phyloP scores from a whole-genome alignment of 2,888 invertebrate species.

The Drosophila merina region DNA sequence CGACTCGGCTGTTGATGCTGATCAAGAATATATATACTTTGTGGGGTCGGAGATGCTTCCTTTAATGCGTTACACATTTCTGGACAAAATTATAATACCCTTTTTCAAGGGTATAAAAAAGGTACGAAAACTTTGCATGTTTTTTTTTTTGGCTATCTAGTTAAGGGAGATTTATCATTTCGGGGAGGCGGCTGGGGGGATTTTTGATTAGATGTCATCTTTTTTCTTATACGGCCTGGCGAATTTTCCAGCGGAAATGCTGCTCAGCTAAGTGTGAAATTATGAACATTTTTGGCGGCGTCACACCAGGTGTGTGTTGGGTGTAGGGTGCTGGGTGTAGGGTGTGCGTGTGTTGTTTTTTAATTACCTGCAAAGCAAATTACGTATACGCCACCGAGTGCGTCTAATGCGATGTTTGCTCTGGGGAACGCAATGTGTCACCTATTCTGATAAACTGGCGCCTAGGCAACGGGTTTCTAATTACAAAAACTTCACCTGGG shows the following conservation, averaged over 20 bases:
- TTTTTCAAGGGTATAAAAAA: no score
- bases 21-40: no score
- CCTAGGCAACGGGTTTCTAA: background rate
- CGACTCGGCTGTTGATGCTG: no score
- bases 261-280: conserved; percentile 64
- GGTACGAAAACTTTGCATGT: conserved; percentile 42
- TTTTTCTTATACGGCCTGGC: conserved; percentile 1
- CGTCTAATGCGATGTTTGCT: conserved; percentile 29
- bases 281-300: conserved; percentile 49
- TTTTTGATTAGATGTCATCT: conserved; percentile 55
- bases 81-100: no score
- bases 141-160: conserved; percentile 30
- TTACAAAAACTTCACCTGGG: background rate
- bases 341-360: conserved; percentile 42
- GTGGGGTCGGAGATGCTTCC: no score
- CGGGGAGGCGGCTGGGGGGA: background rate
- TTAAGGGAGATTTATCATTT: background rate
- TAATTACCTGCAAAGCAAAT: conserved; percentile 62
- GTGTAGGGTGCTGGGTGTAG: background rate
- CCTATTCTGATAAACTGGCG: conserved; percentile 5
- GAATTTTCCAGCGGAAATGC: conserved; percentile 36
- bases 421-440: conserved; percentile 18
- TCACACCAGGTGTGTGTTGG: conserved; percentile 1
- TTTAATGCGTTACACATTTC: no score
- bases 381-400: conserved; percentile 58